A percentile compares a stretch with the other conserved stretches of the same genome.
Conservation (phyloP, 1,140 invertebrate genomes). For the Saxidomus purpurata region DNA sequence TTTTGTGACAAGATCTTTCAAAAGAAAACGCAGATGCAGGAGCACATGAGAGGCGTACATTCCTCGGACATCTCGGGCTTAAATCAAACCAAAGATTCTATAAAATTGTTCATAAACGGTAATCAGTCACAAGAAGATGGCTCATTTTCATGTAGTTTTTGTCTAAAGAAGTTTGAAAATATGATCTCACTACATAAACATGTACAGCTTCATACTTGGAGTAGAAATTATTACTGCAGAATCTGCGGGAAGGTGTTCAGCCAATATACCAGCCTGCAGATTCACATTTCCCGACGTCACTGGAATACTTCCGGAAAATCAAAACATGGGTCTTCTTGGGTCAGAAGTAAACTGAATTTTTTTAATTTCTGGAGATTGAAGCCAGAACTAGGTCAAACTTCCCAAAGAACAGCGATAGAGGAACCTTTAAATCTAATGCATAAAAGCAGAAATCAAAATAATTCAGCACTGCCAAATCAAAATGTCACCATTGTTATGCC, state of each 20-base stretch:
- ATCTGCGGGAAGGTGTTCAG: slow-evolving; percentile 87
- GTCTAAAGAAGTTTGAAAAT: slow-evolving; percentile 99
- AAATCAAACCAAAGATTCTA: slow-evolving; percentile 48
- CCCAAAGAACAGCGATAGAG: background rate
- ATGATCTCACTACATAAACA: slow-evolving; percentile 99
- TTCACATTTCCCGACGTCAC: slow-evolving; percentile 83
- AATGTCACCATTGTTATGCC: slow-evolving; percentile 83
- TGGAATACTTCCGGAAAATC: slow-evolving; percentile 53
- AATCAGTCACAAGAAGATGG: slow-evolving; percentile 32
- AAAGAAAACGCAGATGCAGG: slow-evolving; percentile 81
- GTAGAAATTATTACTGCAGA: slow-evolving; percentile 95
- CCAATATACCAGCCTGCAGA: slow-evolving; percentile 86
- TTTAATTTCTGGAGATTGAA: background rate
- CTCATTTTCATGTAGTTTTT: slow-evolving; percentile 93
- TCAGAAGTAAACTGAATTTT: slow-evolving; percentile 20
- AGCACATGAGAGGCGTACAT: slow-evolving; percentile 81
- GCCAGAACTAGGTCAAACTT: background rate
- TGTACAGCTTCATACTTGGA: slow-evolving; percentile 97
- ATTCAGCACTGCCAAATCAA: slow-evolving; percentile 9
- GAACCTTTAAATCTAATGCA: slow-evolving; percentile 35
- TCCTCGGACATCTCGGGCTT: slow-evolving; percentile 24
- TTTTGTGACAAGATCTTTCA: slow-evolving; percentile 84
- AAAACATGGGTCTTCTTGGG: slow-evolving; percentile 28
- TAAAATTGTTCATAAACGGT: slow-evolving; percentile 7
- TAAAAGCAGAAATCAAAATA: slow-evolving; percentile 47